Evolutionary conservation across 2,113 vertebrate species (phyloP).

Genomic region (Etheostoma spectabile): DNA sequence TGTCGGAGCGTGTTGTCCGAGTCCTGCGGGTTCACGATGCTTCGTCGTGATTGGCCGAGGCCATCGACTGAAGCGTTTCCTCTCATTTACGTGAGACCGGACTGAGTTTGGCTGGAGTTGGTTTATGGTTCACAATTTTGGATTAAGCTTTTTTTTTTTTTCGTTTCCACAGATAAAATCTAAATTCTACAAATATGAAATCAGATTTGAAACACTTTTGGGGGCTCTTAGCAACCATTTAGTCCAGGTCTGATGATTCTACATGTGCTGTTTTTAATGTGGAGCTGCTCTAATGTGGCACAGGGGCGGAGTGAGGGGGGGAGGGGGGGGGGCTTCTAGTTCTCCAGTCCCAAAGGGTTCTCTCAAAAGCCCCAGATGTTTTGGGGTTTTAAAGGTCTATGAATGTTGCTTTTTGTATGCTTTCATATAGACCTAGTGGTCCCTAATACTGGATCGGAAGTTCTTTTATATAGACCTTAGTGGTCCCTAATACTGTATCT

Average conservation of each 20-base stretch:
- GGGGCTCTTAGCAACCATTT: background rate
- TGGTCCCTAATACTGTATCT: too few species aligned
- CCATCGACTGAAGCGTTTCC: constrained; percentile 10
- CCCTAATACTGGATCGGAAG: too few species aligned
- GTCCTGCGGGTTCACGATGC: background rate
- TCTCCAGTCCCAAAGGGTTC: too few species aligned
- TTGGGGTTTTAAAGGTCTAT: too few species aligned
- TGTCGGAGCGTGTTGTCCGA: background rate
- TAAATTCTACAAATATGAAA: background rate
- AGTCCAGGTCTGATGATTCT: background rate
- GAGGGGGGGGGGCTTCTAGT: too few species aligned
- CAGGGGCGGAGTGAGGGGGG: too few species aligned
- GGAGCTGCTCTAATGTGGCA: background rate
- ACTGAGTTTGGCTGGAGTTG: constrained; percentile 13
- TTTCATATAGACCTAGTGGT: too few species aligned
- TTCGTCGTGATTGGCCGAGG: background rate
- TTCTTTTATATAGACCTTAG: too few species aligned
- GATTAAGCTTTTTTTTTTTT: background rate
- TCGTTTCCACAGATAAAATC: background rate
- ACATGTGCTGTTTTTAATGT: background rate
- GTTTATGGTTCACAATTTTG: background rate
- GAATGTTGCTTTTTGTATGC: too few species aligned
- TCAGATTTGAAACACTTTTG: background rate
- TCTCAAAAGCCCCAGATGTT: too few species aligned
- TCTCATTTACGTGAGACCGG: constrained; percentile 10